A percentile compares a stretch with the other conserved stretches of the same genome.
These are phyloP conservation scores for Adrianichthys oophorus DNA, from an alignment of 2,797 vertebrate species.

Conservation along the genomic window DNA sequence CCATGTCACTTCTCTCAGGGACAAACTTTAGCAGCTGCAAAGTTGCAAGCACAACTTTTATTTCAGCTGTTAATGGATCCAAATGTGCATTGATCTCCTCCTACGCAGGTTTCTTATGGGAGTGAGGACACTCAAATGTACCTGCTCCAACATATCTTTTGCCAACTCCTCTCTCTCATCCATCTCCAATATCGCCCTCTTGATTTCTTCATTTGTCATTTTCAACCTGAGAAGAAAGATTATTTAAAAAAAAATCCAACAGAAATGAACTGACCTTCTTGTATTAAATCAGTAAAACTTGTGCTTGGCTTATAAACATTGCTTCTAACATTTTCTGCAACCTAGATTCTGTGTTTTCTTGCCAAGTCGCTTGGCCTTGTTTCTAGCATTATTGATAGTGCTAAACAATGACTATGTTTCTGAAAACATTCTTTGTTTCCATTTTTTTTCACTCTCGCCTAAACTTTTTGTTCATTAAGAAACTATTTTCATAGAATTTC, in stretches of 20 bases:
- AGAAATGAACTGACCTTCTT: slow-evolving; percentile 41
- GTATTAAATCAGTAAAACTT: slow-evolving; percentile 44
- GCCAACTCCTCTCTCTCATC: slow-evolving; percentile 95
- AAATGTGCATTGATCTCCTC: not conserved
- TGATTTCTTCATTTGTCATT: slow-evolving; percentile 95
- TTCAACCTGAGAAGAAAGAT: slow-evolving; percentile 82
- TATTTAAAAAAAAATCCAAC: not conserved
- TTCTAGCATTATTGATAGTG: too few species aligned
- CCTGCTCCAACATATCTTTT: slow-evolving; percentile 98
- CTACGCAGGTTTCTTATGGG: too few species aligned
- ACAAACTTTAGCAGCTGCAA: slow-evolving; percentile 91
- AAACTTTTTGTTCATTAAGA: too few species aligned
- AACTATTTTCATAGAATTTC: too few species aligned
- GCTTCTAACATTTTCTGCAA: too few species aligned
- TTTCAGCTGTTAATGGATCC: not conserved
- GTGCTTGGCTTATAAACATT: not conserved
- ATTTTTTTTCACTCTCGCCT: too few species aligned
- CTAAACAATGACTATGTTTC: too few species aligned
- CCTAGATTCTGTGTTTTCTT: not conserved
- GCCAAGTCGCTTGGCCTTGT: too few species aligned
- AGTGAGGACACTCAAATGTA: slow-evolving; percentile 39
- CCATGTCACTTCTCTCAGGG: slow-evolving; percentile 93
- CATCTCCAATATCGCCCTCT: slow-evolving; percentile 92
- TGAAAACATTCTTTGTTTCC: too few species aligned
- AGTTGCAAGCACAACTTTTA: slow-evolving; percentile 5